Evolutionary conservation across 2,797 vertebrate species (phyloP).

Genomic region (Spheniscus humboldti): DNA sequence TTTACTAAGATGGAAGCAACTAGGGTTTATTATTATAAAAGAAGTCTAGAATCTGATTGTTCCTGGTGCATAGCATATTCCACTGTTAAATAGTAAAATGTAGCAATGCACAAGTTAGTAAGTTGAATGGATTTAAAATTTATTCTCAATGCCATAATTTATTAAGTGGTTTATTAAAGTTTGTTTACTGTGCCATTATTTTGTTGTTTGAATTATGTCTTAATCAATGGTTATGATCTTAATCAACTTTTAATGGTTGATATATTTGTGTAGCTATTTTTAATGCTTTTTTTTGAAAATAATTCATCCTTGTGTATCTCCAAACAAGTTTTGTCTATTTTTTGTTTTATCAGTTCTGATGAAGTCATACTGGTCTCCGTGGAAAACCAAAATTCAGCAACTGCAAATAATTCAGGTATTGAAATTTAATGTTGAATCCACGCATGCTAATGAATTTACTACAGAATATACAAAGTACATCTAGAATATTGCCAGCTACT

Average conservation of each 20-base stretch:
- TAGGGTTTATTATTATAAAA: background rate
- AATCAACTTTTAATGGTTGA: background rate
- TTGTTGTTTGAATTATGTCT: background rate
- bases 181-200: background rate
- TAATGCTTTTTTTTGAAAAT: background rate
- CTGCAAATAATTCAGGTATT: slow-evolving; percentile 50
- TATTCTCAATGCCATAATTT: background rate
- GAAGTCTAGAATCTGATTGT: background rate
- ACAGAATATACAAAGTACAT: background rate
- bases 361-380: slow-evolving; percentile 28
- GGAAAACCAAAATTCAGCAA: background rate
- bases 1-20: background rate
- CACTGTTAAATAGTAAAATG: background rate
- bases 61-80: background rate
- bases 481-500: background rate
- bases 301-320: background rate
- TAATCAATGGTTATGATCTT: too few species aligned
- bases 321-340: background rate
- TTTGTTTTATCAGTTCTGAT: slow-evolving; percentile 39
- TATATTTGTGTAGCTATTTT: background rate
- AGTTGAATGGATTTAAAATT: background rate
- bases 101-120: background rate
- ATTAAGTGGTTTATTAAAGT: background rate
- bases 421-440: background rate
- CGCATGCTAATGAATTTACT: background rate